phyloP scores from a whole-genome alignment of 1,140 invertebrate genomes.

The Polypedilum pembai region DNA sequence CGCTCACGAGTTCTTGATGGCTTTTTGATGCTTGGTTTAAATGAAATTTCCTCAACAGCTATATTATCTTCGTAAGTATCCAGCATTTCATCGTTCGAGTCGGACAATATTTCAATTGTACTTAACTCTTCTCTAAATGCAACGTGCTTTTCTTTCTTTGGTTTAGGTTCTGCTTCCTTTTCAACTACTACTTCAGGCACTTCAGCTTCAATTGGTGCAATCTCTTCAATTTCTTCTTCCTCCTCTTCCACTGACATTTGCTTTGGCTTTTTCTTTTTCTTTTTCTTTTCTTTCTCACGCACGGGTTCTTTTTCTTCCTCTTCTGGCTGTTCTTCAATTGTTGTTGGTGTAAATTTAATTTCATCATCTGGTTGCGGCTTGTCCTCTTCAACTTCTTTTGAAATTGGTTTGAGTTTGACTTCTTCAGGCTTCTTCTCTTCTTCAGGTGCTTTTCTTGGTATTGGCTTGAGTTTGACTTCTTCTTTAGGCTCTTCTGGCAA shows the following conservation, averaged over 20 bases:
- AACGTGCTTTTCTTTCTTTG: conserved; percentile 33
- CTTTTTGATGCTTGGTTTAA: conserved; percentile 41
- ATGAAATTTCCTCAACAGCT: conserved; percentile 40
- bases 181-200: conserved; percentile 37
- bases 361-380: conserved; percentile 36
- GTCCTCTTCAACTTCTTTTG: conserved; percentile 33
- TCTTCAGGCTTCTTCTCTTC: conserved; percentile 35
- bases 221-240: conserved; percentile 35
- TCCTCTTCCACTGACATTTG: conserved; percentile 33
- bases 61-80: background rate
- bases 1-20: conserved; percentile 40
- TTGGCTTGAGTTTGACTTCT: conserved; percentile 46
- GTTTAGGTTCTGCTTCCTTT: conserved; percentile 32
- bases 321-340: conserved; percentile 35
- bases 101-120: conserved; percentile 35
- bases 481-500: conserved; percentile 44
- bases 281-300: conserved; percentile 41
- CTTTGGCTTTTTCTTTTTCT: conserved; percentile 40
- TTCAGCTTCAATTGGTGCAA: conserved; percentile 42
- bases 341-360: conserved; percentile 45
- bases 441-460: conserved; percentile 34
- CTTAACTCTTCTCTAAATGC: conserved; percentile 36
- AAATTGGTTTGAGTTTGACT: conserved; percentile 42
- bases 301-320: conserved; percentile 35
- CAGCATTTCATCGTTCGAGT: background rate